Evolutionary conservation across 2,888 invertebrate species (phyloP), one percentile per base, ranked within the genome.

Genomic region (Panzeria rudis): DNA sequence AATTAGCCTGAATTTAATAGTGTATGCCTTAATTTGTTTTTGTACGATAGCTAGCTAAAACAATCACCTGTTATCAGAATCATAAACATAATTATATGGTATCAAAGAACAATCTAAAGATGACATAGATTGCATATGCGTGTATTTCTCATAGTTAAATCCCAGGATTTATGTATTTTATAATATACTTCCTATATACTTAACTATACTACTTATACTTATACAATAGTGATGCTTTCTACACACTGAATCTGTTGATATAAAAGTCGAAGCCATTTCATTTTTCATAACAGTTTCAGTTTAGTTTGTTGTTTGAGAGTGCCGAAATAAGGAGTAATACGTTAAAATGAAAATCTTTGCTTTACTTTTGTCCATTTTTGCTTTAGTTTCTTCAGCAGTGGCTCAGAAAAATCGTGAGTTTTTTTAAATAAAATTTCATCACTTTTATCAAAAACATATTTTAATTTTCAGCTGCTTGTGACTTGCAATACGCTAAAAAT

Each of bases 341-440:
- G 1, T 17, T 9, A 47, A 17, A 68, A 68, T 68, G 68, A 68
- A 50, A 68, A 35, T 50, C 13, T 35, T 68, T 17, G 20, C 13
- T 50, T 47, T 29, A 6, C 8, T 66, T 15, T 13, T 47, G 3
- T 29, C 6, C 2, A 11, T 50, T 20, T 17, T 47, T 66, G 47
- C 29, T 17, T 47, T 66, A 3, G 17, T 32, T 66, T 47, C 9
- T 29, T 17, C 47, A 29, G 47, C 66, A 15, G 41, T 41, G 13
- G 13, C 15, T 41, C 15, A 29, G 17, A 64, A 44, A 29, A 1
- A 25, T 47, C 38, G 66, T 66, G 29, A 17, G 66, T 11, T 5
- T n/a, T n/a, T n/a, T 13, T 29, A 6, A 47, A 47, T 17, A 15
- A 41, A 4, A 54, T 54, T 50, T 50, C 0, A 50, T 23, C 20